These are phyloP conservation scores for Rhagoletis zephyria DNA, from an alignment of 1,140 invertebrate genomes.

Conservation along the genomic window DNA sequence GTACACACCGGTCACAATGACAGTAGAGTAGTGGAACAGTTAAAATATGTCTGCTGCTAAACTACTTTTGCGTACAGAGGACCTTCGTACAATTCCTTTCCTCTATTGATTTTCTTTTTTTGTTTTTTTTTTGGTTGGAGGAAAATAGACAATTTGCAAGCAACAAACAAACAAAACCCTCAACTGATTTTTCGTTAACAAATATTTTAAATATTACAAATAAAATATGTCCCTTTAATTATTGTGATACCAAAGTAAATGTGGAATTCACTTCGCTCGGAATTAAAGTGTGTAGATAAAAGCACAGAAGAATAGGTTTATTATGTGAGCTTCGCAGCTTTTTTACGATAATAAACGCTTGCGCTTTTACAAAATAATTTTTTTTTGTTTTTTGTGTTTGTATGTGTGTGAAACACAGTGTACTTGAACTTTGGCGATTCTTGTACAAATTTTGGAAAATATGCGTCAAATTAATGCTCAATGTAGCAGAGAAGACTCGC, in stretches of 20 bases:
- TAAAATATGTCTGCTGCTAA: conserved; percentile 24
- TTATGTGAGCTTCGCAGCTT: conserved; percentile 71
- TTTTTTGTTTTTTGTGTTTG: background rate
- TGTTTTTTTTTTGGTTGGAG: conserved; percentile 51
- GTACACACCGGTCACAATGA: conserved; percentile 67
- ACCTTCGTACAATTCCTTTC: conserved; percentile 72
- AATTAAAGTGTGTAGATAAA: conserved; percentile 56
- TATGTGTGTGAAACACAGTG: conserved; percentile 24
- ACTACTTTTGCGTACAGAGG: conserved; percentile 55
- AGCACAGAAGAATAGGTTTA: conserved; percentile 65
- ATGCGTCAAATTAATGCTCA: background rate
- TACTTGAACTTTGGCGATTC: conserved; percentile 23
- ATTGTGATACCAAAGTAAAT: background rate
- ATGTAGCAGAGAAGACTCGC: background rate
- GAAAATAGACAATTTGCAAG: conserved; percentile 70
- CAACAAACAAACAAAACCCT: conserved; percentile 67
- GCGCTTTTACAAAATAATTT: conserved; percentile 58
- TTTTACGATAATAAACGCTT: conserved; percentile 71
- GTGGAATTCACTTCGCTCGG: conserved; percentile 62
- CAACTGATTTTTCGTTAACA: conserved; percentile 25
- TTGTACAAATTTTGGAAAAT: conserved; percentile 34
- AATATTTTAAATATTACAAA: conserved; percentile 36
- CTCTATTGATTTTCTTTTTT: background rate
- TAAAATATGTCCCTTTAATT: conserved; percentile 59
- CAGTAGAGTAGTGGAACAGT: conserved; percentile 14